Conservation (phyloP, 2,113 vertebrate species). For the Cyphomyrus discorhynchus region DNA sequence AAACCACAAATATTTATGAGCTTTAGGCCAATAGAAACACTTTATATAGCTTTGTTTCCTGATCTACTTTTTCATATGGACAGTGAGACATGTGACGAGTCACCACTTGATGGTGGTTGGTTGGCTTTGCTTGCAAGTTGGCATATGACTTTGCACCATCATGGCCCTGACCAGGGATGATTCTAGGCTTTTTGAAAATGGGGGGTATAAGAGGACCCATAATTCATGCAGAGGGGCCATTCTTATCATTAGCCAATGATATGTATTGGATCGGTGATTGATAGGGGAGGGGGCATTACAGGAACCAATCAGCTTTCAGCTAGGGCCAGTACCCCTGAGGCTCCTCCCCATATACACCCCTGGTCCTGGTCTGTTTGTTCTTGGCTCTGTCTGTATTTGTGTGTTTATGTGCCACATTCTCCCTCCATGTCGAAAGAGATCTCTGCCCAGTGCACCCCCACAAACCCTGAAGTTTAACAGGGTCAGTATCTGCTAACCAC, state of each 20-base stretch:
- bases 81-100: neutral
- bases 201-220: neutral
- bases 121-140: neutral
- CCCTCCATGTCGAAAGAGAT: conserved; percentile 18
- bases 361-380: neutral
- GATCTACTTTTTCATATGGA: neutral
- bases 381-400: neutral
- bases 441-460: too few species aligned
- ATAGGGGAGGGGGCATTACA: neutral
- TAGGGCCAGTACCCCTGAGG: neutral
- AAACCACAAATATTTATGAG: neutral
- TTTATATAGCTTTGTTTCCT: neutral
- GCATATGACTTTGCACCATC: neutral
- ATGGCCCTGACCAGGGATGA: neutral
- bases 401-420: conserved; percentile 10
- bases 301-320: neutral
- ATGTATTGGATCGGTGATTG: neutral
- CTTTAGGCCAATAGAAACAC: neutral
- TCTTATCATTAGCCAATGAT: neutral
- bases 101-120: neutral
- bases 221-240: neutral
- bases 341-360: neutral
- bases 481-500: neutral
- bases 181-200: neutral
- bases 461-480: neutral